Conservation (phyloP, 2,797 vertebrate species). For the Phylloscopus collybita region DNA sequence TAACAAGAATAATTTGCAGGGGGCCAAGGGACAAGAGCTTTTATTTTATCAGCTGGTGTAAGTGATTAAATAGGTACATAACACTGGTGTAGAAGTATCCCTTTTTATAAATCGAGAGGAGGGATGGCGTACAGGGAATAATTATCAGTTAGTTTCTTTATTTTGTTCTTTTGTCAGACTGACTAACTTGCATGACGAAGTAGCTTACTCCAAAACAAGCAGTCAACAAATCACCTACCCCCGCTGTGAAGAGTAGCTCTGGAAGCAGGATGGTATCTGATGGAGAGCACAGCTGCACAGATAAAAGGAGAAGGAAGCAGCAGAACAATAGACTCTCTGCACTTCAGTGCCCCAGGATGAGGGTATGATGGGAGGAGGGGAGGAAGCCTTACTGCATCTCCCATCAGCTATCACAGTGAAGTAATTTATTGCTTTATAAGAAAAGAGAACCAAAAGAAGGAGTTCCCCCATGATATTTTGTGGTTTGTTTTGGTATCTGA, state of each 20-base stretch:
- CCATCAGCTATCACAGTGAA: not conserved
- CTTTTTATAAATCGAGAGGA: not conserved
- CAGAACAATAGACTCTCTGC: not conserved
- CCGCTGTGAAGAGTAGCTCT: not conserved
- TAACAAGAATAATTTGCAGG: conserved; percentile 79
- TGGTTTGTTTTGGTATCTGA: conserved; percentile 15
- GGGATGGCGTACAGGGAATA: not conserved
- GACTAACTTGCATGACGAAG: conserved; percentile 28
- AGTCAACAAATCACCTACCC: conserved; percentile 36
- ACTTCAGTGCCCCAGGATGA: not conserved
- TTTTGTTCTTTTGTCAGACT: conserved; percentile 44
- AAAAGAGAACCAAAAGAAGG: not conserved
- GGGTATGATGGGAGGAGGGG: not conserved
- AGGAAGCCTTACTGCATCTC: not conserved
- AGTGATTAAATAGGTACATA: conserved; percentile 65
- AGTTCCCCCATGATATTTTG: not conserved
- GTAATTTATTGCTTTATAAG: not conserved
- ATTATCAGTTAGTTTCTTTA: conserved; percentile 36
- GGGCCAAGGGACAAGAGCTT: conserved; percentile 68
- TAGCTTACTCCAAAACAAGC: conserved; percentile 44
- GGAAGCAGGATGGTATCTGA: not conserved
- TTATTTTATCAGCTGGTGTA: conserved; percentile 67
- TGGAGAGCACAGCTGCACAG: conserved; percentile 24
- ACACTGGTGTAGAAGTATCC: conserved; percentile 4
- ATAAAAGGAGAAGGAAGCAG: conserved; percentile 33